Percentiles rank a stretch among this genome's conserved stretches.
Conservation (phyloP, 2,797 vertebrate species). For the Fundulus diaphanus region DNA sequence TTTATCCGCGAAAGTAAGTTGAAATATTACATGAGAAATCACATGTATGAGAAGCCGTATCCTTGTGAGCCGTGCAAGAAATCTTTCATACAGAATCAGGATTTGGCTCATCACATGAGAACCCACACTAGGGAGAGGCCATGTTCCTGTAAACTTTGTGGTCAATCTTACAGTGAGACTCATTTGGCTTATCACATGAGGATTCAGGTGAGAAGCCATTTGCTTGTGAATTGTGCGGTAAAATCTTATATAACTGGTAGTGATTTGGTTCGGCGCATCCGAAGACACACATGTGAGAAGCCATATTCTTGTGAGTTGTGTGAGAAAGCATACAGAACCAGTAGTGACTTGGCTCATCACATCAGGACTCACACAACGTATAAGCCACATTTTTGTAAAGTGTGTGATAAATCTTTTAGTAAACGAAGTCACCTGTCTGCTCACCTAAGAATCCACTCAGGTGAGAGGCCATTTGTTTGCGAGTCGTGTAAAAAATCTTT, state of each 20-base stretch:
- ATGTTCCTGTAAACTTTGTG: not conserved
- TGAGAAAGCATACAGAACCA: not conserved
- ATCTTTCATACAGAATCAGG: not conserved
- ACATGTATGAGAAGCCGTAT: not conserved
- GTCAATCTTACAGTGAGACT: not conserved
- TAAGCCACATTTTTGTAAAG: not conserved
- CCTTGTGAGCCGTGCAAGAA: not conserved
- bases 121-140: constrained; percentile 1
- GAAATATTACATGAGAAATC: not conserved
- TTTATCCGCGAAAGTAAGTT: not conserved
- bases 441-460: not conserved
- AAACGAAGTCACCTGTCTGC: not conserved
- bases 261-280: not conserved
- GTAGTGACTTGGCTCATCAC: not conserved
- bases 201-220: not conserved
- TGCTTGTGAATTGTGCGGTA: not conserved
- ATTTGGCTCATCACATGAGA: not conserved
- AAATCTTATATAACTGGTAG: not conserved
- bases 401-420: not conserved
- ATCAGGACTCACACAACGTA: not conserved
- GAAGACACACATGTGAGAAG: not conserved
- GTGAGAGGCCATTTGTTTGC: not conserved
- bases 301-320: not conserved
- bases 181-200: no score
- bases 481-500: not conserved